These are phyloP conservation scores for Aix galericulata DNA, from an alignment of 2,113 vertebrate genomes.

Conservation along the genomic window DNA sequence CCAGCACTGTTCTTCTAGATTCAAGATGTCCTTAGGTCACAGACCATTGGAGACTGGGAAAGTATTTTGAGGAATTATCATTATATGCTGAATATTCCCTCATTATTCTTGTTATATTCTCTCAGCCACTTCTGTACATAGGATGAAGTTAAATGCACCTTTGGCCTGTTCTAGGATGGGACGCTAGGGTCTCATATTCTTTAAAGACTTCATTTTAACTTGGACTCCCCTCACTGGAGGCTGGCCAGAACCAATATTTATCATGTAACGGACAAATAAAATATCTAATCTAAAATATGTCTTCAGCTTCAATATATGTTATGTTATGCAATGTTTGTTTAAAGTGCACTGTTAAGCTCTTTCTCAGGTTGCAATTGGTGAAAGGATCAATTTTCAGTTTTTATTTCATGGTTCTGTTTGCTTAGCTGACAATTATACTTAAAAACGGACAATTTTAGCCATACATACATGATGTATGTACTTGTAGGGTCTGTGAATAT, in stretches of 20 bases:
- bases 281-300: background rate
- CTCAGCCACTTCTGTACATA: background rate
- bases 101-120: background rate
- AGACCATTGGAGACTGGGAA: background rate
- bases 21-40: background rate
- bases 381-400: background rate
- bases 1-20: background rate
- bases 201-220: background rate
- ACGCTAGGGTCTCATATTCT: background rate
- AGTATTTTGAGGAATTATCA: background rate
- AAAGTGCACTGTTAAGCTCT: background rate
- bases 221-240: background rate
- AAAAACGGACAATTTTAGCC: background rate
- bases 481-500: background rate
- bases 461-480: background rate
- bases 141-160: background rate
- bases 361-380: background rate
- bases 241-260: constrained; percentile 30
- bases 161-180: background rate
- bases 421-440: constrained; percentile 16
- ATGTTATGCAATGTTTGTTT: background rate
- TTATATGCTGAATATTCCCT: background rate
- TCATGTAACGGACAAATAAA: constrained; percentile 8
- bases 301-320: background rate
- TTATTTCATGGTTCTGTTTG: constrained; percentile 34